Base-by-base conservation (phyloP, 2,113 vertebrate genomes). In the Etia nguti region DNA sequence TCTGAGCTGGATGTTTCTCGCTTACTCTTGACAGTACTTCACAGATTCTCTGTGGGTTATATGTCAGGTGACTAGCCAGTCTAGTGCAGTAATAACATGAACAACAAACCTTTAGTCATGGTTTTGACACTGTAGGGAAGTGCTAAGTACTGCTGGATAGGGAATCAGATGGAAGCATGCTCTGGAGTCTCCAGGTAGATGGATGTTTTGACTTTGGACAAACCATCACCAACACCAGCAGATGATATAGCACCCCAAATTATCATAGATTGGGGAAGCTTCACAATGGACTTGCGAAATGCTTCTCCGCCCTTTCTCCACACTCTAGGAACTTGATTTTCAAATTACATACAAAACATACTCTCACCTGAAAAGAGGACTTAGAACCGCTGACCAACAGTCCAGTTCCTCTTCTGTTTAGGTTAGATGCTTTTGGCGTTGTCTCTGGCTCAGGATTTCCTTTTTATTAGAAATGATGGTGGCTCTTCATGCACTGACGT, bases 371-470 rank as follows among this genome's bases (percentile, higher is more conserved):
- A 46, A 46, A 73, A 46, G 41, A 46, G 68, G 15, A 29, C 68
- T 73, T 73, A 46, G 38, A 26, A 46, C n/a, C 8, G 9, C 22
- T 26, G n/a, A 70, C 36, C n/a, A 73, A 46, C 5, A 2, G 65
- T 73, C 38, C 38, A 43, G n/a, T 73, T 73, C 65, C 38, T 73
- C 38, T 73, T 46, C 38, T 16, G 68, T 46, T 46, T 73, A 2
- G 22, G 41, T 46, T 18, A 73, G 41, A 46, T 6, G 41, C 68
- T 46, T 73, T 26, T 70, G 1, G 12, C 38, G 26, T 70, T 73
- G 68, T 29, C 41, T 29, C 41, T 73, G 68, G 68, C 15, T 73
- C 41, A 73, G 68, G 13, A 73, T 18, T 73, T 46, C 41, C 68
- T 46, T 73, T 43, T 46, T 73, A 73, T 73, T 7, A 68, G 11